Evolutionary conservation across 2,113 vertebrate species (phyloP), one percentile per base, ranked within the genome.

Genomic region (Stomatorhinus ivindoensis): DNA sequence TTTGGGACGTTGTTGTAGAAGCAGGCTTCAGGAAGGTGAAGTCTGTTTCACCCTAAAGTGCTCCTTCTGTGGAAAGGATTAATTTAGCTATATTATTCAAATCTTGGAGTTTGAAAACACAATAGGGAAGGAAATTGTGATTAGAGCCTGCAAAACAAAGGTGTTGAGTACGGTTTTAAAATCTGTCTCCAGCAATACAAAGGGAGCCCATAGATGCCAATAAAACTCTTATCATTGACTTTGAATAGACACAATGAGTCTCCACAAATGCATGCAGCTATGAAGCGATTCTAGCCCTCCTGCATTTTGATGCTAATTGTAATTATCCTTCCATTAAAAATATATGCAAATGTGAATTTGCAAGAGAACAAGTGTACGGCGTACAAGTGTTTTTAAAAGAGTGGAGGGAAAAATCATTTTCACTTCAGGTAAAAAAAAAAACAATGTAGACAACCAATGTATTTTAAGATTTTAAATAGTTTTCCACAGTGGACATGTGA

Each of bases 221-320:
- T 51, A 87, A 87, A 46, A 35, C 27, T 87, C n/a, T 53, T 87
- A 53, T 87, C 85, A 21, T 47, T 86, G 84, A 47, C 84, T 48
- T 50, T 86, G 47, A 50, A 86, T 35, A 53, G 48, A 55, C 85
- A 53, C 50, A 53, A 53, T 35, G 15, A 19, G 48, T 55, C 50
- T 53, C 48, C n/a, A 39, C 85, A 87, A 87, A 87, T 35, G 85
- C 85, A 31, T 51, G 48, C 50, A 2, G 19, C 50, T 19, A 35
- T 39, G 15, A 53, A 87, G 85, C 17, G 50, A 35, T 87, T 87
- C 82, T 46, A 84, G 50, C 50, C n/a, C 15, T 87, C 50, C 50
- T n/a, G 85, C 85, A 51, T 50, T 53, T 53, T 47, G 85, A 53
- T 87, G 85, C 50, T 87, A 87, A 53, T 87, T 87, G 46, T 87